Base-by-base conservation (phyloP, 2,113 vertebrate genomes). In the Mola mola region DNA sequence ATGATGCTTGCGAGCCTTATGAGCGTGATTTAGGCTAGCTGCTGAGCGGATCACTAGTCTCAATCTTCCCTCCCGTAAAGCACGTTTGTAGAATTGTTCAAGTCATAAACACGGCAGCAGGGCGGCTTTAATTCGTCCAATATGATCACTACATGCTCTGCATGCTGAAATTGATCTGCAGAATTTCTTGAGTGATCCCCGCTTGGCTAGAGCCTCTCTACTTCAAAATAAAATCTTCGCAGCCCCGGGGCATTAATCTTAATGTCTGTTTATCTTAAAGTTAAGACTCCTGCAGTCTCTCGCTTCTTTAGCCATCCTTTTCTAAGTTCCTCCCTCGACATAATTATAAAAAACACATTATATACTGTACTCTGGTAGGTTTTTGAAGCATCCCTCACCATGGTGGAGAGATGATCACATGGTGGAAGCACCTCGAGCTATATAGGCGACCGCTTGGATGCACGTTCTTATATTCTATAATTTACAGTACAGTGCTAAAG, bases 111-210 rank as follows among this genome's bases (percentile, higher is more conserved):
- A 86, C 31, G 36, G 62, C 66, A 78, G 58, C 66, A 37, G 72
- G 53, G 57, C 34, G 53, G 59, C 57, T 66, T 48, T 43, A 50
- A 44, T 77, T 76, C 51, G 67, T 79, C 41, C 61, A 67, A 58
- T 38, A 21, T 13, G 38, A 68, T 78, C 64, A 56, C 75, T 36
- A 55, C 58, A 52, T 5, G 11, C 70, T 67, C 40, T 56, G 26
- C 55, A 31, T 1, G 31, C 49, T 75, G 76, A 58, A 84, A 82
- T 53, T 33, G 69, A 84, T 58, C 56, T 3, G n/a, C 47, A 73
- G 59, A 63, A 52, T 87, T 79, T 90, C 64, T 51, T 64, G 73
- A 76, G 58, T 85, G 78, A 82, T 87, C 59, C 63, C 72, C 68
- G 53, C 59, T 68, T 4, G 1, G 52, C 49, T 65, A 9, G 28